A percentile compares a stretch with the other conserved stretches of the same genome.
Conservation (phyloP, 2,113 vertebrate genomes). For the Nothobranchius furzeri region DNA sequence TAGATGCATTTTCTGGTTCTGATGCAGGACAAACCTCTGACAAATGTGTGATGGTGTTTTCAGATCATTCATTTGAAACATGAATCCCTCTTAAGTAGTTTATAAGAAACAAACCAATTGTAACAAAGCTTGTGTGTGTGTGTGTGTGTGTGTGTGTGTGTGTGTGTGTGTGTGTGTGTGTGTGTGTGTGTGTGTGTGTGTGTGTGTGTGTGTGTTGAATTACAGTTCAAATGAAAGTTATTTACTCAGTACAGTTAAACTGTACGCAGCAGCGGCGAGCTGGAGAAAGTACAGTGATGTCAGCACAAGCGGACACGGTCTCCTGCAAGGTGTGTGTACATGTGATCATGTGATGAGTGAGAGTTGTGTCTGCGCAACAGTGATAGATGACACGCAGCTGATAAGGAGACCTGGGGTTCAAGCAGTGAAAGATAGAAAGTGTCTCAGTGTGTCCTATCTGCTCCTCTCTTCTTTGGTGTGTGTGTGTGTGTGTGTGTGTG, state of each 20-base stretch:
- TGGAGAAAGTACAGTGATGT: conserved; percentile 39
- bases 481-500: conserved; percentile 34
- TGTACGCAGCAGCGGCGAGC: conserved; percentile 34
- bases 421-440: conserved; percentile 58
- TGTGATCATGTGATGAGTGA: conserved; percentile 33
- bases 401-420: conserved; percentile 70
- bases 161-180: background rate
- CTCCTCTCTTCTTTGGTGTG: conserved; percentile 19
- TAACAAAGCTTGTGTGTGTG: background rate
- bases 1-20: background rate
- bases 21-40: background rate
- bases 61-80: background rate
- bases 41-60: background rate
- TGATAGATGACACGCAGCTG: conserved; percentile 68
- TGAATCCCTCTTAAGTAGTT: background rate
- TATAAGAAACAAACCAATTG: background rate
- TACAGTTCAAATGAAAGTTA: conserved; percentile 35
- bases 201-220: conserved; percentile 14
- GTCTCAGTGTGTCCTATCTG: conserved; percentile 52
- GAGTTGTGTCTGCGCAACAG: conserved; percentile 45
- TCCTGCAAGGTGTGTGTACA: conserved; percentile 21
- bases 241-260: conserved; percentile 37
- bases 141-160: background rate
- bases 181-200: background rate
- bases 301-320: conserved; percentile 33